Base-by-base conservation (phyloP, 1,140 invertebrate species). In the Drosophila bifasciata region DNA sequence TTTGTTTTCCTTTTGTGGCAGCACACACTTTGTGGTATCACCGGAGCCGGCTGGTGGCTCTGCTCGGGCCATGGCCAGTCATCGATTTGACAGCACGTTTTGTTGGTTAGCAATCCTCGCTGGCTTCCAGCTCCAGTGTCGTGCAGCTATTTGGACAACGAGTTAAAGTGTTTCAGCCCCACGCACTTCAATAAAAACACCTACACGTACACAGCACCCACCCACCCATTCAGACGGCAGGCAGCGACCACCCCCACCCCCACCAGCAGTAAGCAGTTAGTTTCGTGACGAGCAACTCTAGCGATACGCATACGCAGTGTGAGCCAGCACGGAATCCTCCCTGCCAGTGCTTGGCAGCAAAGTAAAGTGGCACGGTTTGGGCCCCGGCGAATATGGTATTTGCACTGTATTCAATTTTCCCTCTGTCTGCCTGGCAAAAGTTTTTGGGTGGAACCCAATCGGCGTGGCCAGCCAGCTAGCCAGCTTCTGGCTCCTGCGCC, bases 131-230 rank as follows among this genome's bases (percentile, higher is more conserved):
- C 64, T 55, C 56, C 51, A 57, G 60, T 51, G 66, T 61, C 61
- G 84, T 68, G 66, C 59, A 48, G 66, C 66, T 53, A 71, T 75
- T 83, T 74, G 72, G 64, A 59, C 69, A 69, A 69, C 74, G 73
- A 83, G 83, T 75, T 88, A 72, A 88, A 88, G 83, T 88, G 78
- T 88, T 88, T 83, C 63, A n/a, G 63, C 83, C 9, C 32, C 78
- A 88, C 75, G 83, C 83, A 88, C 83, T 86, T 74, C 83, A 86
- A 88, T 88, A 86, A 81, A 86, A 86, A 81, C 83, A 88, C 79
- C 74, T 76, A 56, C 81, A 81, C 81, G 66, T 71, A 81, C 74
- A 67, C 60, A 79, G 40, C 5, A 6, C 0, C 25, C 25, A 28
- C 11, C 28, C 28, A 3, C 32, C 9, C 28, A n/a, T n/a, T n/a